phyloP scores from a whole-genome alignment of 2,113 vertebrate species.

The Oceanites oceanicus region DNA sequence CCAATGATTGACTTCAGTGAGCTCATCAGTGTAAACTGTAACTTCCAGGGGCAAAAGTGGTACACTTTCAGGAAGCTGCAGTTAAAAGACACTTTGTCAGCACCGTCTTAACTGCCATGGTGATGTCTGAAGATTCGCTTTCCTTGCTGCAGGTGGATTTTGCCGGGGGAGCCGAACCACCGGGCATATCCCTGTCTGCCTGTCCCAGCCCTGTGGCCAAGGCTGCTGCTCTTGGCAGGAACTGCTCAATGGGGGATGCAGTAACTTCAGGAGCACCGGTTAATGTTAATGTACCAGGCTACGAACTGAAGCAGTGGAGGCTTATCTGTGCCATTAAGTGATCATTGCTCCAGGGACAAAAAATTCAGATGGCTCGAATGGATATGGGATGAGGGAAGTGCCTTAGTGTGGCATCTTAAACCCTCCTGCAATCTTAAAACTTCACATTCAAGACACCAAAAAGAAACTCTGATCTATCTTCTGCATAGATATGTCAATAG shows the following conservation, averaged over 20 bases:
- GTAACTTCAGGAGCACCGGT: background rate
- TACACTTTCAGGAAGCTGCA: background rate
- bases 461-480: background rate
- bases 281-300: background rate
- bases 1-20: background rate
- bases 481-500: background rate
- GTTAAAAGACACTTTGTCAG: background rate
- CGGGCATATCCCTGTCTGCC: background rate
- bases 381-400: rapidly evolving
- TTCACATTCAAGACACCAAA: background rate
- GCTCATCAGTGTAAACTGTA: background rate
- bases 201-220: background rate
- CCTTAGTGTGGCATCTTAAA: background rate
- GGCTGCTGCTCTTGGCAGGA: background rate
- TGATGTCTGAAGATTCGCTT: background rate
- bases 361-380: background rate
- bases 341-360: background rate
- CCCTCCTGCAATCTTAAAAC: background rate
- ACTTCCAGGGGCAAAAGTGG: background rate
- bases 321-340: background rate
- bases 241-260: background rate
- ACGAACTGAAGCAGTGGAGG: background rate
- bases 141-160: background rate
- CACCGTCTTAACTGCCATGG: background rate
- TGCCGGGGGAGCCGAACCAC: background rate